Conservation (phyloP, 2,888 invertebrate species). For the Corbicula japonica region DNA sequence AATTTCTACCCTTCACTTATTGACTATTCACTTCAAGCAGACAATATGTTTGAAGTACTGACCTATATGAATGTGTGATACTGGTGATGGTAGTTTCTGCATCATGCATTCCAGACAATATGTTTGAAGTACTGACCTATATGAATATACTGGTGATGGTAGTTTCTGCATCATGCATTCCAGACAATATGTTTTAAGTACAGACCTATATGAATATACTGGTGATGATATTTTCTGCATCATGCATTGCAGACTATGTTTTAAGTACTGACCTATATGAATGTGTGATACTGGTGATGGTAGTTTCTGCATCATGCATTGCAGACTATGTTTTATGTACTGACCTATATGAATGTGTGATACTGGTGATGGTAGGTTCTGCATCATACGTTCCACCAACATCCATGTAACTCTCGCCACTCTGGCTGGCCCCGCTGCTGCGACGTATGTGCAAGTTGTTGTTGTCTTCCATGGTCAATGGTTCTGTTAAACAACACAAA, state of each 20-base stretch:
- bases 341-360: slow-evolving; percentile 81
- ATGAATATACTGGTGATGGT: slow-evolving; percentile 78
- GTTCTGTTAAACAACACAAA: slow-evolving; percentile 16
- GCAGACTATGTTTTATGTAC: no score
- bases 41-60: no score
- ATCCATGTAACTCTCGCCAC: slow-evolving; percentile 59
- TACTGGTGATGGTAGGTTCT: slow-evolving; percentile 74
- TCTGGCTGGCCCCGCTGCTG: slow-evolving; percentile 62
- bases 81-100: slow-evolving; percentile 73
- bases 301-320: slow-evolving; percentile 48
- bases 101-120: slow-evolving; percentile 44
- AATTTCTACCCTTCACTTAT: no score
- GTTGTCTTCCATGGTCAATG: slow-evolving; percentile 54
- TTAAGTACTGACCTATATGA: no score
- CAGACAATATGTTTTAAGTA: no score
- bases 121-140: no score
- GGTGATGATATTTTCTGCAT: no score
- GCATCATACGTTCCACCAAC: slow-evolving; percentile 51
- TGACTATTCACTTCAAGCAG: no score
- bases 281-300: no score
- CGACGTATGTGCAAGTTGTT: slow-evolving; percentile 71
- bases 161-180: no score
- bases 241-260: no score
- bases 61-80: slow-evolving; percentile 81
- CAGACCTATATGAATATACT: no score